Evolutionary conservation across 2,113 vertebrate genomes (phyloP), one percentile per base, ranked within the genome.

Genomic region (Pteruthius melanotis): DNA sequence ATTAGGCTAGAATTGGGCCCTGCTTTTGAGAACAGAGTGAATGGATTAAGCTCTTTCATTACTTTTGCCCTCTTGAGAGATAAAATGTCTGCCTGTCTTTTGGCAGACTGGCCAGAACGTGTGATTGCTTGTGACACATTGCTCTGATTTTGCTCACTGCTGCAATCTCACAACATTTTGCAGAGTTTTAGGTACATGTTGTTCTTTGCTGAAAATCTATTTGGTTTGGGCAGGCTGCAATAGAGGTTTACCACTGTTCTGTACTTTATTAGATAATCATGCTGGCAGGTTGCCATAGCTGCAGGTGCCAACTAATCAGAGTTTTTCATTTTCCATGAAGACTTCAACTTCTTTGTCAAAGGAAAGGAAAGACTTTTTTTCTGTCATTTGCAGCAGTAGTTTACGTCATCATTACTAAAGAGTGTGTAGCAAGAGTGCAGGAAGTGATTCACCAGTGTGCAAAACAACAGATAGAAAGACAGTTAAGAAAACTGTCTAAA

Each of bases 281-380:
- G 64, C 88, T 87, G 72, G 90, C 72, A 74, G 71, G 71, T 88
- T 96, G 75, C 79, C 61, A 82, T 96, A 94, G 94, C 61, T 96
- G 90, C 90, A 74, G 78, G 70, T 90, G 40, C 68, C 1, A 2
- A 54, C 63, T 56, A 86, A 60, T 81, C 79, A 56, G 63, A 76
- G 35, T 26, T 92, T 77, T 93, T 93, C 2, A 0, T 88, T 93
- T 92, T 77, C 85, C n/a, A 27, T 31, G 42, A 77, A 49, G 45
- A 42, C 52, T 92, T 90, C 71, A 84, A 60, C 44, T 66, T 88
- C 33, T 75, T 49, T 76, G 45, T 91, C 2, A 6, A 74, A 90
- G 71, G 63, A 81, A 53, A 80, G 63, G 33, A 82, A 85, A 60
- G n/a, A 22, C 15, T 61, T 81, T 88, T 86, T 77, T 94, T 77